Evolutionary conservation across 2,797 vertebrate genomes (phyloP), one percentile per base, ranked within the genome.

Genomic region (Heteromormyrus szaboi): DNA sequence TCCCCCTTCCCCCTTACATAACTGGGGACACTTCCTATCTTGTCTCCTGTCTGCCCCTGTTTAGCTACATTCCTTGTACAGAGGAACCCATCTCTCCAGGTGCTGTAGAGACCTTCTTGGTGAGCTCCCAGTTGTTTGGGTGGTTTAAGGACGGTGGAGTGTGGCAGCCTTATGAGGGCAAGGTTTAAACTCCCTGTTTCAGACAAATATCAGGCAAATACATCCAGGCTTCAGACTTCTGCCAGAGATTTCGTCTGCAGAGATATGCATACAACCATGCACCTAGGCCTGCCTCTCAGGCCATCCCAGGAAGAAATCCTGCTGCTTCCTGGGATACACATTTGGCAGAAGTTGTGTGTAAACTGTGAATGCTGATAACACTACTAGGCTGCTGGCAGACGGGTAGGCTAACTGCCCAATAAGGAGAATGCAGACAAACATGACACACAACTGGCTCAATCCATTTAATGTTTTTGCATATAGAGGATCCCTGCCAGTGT

Each of bases 1-100:
- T 59, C 59, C 17, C 19, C 76, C 48, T 29, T 54, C 81, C 88
- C 29, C 14, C 83, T 92, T 93, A 91, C 56, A 89, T 93, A 93
- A 93, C 88, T n/a, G 50, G 83, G 29, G 87, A 6, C 79, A 29
- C 11, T 41, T 56, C 14, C 41, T 44, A 41, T 76, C 41, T 81
- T 87, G 88, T 86, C 89, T 89, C 90, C 79, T 91, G 54, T 84
- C 76, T 84, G 81, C 84, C 65, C 76, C 50, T 68, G 8, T 33
- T 37, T 22, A n/a, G 41, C 44, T 46, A 46, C 19, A n/a, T 37
- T 81, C 76, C 65, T 12, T 14, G 29, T 37, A 12, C 33, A 37
- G 41, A 37, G 11, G 14, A 81, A 81, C 14, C 76, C 7, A 11
- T 44, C 44, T n/a, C 19, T 83, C 79, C 19, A 46, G 79, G 44